Percentiles rank a stretch among this genome's conserved stretches.
Conservation (phyloP, 2,888 invertebrate genomes). For the Pimpla rufipes region DNA sequence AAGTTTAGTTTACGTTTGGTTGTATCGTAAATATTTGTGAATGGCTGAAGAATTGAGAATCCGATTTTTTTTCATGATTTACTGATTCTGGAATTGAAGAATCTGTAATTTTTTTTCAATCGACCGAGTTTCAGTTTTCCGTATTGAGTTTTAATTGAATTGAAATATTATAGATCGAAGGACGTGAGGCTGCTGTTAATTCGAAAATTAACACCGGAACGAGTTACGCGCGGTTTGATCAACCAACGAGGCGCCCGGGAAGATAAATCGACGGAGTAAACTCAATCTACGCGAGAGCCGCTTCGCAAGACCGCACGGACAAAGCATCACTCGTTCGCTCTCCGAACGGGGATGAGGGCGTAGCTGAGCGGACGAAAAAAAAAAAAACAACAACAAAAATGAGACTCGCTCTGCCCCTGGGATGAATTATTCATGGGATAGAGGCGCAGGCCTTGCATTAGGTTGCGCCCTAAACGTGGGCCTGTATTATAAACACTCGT, state of each 20-base stretch:
- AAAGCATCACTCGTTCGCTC: constrained; percentile 44
- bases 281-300: constrained; percentile 3
- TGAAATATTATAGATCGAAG: not conserved
- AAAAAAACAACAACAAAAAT: constrained; percentile 60
- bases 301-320: constrained; percentile 13
- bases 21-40: too few species aligned
- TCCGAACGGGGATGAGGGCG: constrained; percentile 38
- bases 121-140: too few species aligned
- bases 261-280: constrained; percentile 9
- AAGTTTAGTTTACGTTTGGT: too few species aligned
- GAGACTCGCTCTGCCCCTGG: constrained; percentile 69
- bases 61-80: too few species aligned
- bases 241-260: not conserved
- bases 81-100: too few species aligned
- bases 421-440: constrained; percentile 79
- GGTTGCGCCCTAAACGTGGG: constrained; percentile 69
- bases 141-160: too few species aligned
- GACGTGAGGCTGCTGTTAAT: not conserved
- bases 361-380: constrained; percentile 28
- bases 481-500: constrained; percentile 74
- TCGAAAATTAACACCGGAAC: not conserved
- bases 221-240: not conserved
- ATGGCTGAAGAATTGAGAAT: too few species aligned
- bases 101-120: too few species aligned
- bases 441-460: constrained; percentile 34